Base-by-base conservation (phyloP, 1,140 invertebrate species). In the Agrypnia vestita region DNA sequence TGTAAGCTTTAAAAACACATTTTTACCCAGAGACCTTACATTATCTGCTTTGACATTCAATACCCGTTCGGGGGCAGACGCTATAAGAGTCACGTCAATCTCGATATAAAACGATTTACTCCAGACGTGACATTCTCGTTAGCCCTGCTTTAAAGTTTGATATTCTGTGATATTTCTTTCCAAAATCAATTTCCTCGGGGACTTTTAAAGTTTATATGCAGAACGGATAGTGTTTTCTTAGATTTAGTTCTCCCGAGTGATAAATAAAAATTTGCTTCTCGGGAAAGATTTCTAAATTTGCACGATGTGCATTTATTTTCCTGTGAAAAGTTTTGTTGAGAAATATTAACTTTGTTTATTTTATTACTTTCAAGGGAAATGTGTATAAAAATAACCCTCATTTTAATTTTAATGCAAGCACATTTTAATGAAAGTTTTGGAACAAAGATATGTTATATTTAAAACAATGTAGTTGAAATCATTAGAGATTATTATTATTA, bases 101-200 rank as follows among this genome's bases (percentile, higher is more conserved):
- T 73, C 53, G 71, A 56, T 73, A 73, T 73, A 73, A 73, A 73
- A 56, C 71, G 53, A 73, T 73, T 73, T 73, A 73, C 71, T 73
- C 71, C 71, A 56, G 49, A 56, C 71, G 49, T 73, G 71, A 73
- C 71, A 73, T 56, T 73, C 71, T 73, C 71, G 71, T 73, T 73
- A 73, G 49, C 49, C 49, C 17, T 11, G 71, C 71, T 56, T 56
- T 73, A 73, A 73, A 73, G 49, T 73, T 73, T 43, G 49, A 73
- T 73, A 73, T 56, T 73, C 49, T 73, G 51, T 44, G 19, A 73
- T 73, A 56, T 73, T 56, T 56, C 71, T 56, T 73, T 11, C 53
- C 21, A 73, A 56, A 73, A 73, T 73, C 71, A 73, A 73, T 73
- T 73, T 73, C 71, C 71, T 44, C 12, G 11, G 35, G 53, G 53